These are phyloP conservation scores for Drosophila atroscutellata DNA, from an alignment of 2,888 invertebrate genomes.

Conservation along the genomic window DNA sequence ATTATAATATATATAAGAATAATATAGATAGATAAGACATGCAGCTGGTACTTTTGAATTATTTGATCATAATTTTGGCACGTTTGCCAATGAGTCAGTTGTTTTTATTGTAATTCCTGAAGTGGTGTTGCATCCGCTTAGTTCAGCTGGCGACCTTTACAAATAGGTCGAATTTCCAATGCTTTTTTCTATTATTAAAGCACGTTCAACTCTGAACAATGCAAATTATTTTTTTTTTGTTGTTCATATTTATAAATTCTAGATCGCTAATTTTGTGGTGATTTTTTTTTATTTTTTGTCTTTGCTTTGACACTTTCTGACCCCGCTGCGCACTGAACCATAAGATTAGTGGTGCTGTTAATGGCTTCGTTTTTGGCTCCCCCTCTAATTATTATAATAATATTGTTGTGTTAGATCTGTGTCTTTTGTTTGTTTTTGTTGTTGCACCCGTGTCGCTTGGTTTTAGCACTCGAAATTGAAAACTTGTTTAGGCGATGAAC, in stretches of 20 bases:
- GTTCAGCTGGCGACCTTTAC: neutral
- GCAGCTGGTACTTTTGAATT: neutral
- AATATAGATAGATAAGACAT: neutral
- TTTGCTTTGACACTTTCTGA: slow-evolving; percentile 52
- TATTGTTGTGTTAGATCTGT: slow-evolving; percentile 56
- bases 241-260: slow-evolving; percentile 22
- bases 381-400: slow-evolving; percentile 70
- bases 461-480: slow-evolving; percentile 57
- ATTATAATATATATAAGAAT: neutral
- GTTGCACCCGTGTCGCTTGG: slow-evolving; percentile 22
- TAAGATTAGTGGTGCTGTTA: slow-evolving; percentile 59
- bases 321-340: slow-evolving; percentile 73
- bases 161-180: slow-evolving; percentile 28
- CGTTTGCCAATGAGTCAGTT: neutral
- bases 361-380: slow-evolving; percentile 53
- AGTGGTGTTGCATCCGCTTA: slow-evolving; percentile 9
- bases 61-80: neutral
- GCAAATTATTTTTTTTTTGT: slow-evolving; percentile 20
- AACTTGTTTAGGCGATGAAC: slow-evolving; percentile 64
- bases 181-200: slow-evolving; percentile 23
- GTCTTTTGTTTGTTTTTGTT: slow-evolving; percentile 13
- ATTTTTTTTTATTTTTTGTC: slow-evolving; percentile 46
- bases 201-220: slow-evolving; percentile 45
- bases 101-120: neutral
- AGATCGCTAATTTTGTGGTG: slow-evolving; percentile 54